Evolutionary conservation across 2,888 invertebrate genomes (phyloP).

Genomic region (Nephrotoma flavescens): DNA sequence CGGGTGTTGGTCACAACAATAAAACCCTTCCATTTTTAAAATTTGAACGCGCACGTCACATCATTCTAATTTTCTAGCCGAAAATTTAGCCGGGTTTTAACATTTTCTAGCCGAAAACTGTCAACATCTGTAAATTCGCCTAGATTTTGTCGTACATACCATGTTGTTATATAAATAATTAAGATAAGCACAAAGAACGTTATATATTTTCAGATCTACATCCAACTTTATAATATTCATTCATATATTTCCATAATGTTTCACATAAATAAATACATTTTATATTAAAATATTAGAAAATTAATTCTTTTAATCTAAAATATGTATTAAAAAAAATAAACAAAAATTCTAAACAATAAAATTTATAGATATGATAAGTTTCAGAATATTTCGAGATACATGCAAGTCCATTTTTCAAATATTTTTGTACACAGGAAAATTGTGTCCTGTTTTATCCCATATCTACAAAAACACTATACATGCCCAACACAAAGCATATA

Average conservation of each 20-base stretch:
- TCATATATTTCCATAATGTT: too few relatives aligned
- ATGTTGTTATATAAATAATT: background rate
- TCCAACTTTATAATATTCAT: too few relatives aligned
- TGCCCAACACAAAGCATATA: background rate
- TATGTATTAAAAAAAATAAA: background rate
- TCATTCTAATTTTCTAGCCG: too few relatives aligned
- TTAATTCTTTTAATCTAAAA: background rate
- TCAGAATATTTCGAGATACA: background rate
- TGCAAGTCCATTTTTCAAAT: background rate
- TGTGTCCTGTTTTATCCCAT: background rate
- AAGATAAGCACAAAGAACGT: background rate
- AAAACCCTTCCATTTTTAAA: too few relatives aligned
- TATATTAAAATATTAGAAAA: background rate
- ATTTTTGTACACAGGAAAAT: background rate
- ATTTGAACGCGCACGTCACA: too few relatives aligned
- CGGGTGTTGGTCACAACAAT: too few relatives aligned
- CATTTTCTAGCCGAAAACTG: too few relatives aligned
- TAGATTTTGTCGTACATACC: background rate
- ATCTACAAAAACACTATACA: background rate
- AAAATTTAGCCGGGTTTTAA: too few relatives aligned
- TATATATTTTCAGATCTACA: background rate
- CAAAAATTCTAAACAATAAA: background rate
- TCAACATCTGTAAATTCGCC: too few relatives aligned
- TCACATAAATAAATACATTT: background rate
- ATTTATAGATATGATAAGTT: background rate